Evolutionary conservation across 2,113 vertebrate genomes (phyloP).

Genomic region (Anthoscopus minutus): DNA sequence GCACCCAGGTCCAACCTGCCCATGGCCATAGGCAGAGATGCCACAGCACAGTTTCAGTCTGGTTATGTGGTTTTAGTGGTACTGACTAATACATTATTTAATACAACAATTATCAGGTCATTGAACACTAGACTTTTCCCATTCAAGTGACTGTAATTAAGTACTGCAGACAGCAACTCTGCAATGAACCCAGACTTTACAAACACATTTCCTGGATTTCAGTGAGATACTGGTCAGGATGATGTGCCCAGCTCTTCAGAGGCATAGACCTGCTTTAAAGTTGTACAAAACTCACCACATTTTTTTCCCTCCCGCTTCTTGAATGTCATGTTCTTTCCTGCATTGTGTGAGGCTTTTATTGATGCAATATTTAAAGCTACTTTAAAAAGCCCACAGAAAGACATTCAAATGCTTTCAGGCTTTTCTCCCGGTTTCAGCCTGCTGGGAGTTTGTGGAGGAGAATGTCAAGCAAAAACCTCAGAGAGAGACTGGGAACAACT

Average conservation of each 20-base stretch:
- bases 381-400: background rate
- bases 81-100: background rate
- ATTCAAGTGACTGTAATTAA: background rate
- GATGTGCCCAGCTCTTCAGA: background rate
- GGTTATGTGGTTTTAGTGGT: background rate
- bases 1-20: background rate
- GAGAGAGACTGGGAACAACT: background rate
- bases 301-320: background rate
- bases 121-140: background rate
- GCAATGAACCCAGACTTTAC: background rate
- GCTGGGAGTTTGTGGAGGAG: background rate
- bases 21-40: rapidly evolving
- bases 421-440: background rate
- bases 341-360: background rate
- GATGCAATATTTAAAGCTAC: background rate
- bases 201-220: background rate
- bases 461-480: background rate
- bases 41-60: background rate
- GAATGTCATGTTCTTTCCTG: background rate
- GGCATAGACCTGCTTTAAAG: background rate
- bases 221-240: background rate
- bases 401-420: background rate
- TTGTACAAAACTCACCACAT: background rate
- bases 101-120: background rate
- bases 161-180: background rate